These are phyloP conservation scores for Aphaenogaster floridana DNA, from an alignment of 1,140 invertebrate species.

Conservation along the genomic window DNA sequence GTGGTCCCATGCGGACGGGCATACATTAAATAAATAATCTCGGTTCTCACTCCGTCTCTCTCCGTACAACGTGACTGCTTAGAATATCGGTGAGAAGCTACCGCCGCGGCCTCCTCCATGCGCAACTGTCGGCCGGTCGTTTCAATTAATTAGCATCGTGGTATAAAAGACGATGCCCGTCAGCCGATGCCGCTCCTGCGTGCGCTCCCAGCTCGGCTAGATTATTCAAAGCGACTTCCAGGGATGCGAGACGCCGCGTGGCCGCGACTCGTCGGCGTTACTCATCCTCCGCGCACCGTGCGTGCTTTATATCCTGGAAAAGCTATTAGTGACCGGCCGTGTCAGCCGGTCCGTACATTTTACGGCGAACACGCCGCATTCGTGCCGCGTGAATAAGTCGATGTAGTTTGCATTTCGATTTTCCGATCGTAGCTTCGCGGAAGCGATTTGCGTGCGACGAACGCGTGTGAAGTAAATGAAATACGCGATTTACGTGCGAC, in stretches of 20 bases:
- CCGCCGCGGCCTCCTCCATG: constrained; percentile 70
- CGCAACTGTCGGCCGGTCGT: constrained; percentile 77
- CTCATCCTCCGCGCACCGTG: constrained; percentile 67
- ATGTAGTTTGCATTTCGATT: constrained; percentile 32
- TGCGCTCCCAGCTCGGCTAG: constrained; percentile 52
- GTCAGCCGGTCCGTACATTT: constrained; percentile 70
- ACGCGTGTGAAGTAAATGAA: background rate
- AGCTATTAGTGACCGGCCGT: constrained; percentile 69
- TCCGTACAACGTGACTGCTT: constrained; percentile 66
- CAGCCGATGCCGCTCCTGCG: constrained; percentile 58
- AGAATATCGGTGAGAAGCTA: constrained; percentile 74
- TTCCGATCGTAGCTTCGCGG: constrained; percentile 3
- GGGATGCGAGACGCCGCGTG: constrained; percentile 50
- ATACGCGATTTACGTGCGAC: constrained; percentile 7
- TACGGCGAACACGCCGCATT: background rate
- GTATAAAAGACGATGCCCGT: constrained; percentile 76
- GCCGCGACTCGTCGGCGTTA: constrained; percentile 62
- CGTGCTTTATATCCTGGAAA: constrained; percentile 73
- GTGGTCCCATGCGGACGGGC: constrained; percentile 66
- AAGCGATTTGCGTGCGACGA: constrained; percentile 10
- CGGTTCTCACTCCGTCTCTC: constrained; percentile 41
- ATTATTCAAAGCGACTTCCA: constrained; percentile 74
- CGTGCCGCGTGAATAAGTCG: constrained; percentile 43
- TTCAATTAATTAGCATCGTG: constrained; percentile 78
- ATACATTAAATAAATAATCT: constrained; percentile 77